Conservation (phyloP, 2,797 vertebrate genomes). For the Lophotriccus pileatus region DNA sequence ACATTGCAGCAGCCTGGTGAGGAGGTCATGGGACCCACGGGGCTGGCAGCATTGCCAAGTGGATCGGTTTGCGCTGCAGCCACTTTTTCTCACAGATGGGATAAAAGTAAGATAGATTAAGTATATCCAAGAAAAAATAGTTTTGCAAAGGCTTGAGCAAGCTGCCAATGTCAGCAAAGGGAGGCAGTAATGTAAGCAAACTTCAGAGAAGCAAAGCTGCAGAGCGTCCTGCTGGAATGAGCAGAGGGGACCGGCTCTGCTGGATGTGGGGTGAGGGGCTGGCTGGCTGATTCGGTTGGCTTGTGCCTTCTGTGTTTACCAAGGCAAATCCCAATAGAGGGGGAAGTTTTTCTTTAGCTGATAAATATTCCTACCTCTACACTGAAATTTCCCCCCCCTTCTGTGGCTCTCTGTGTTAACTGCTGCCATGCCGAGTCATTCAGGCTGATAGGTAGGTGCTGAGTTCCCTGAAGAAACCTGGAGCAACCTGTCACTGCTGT, state of each 20-base stretch:
- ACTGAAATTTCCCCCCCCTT: background rate
- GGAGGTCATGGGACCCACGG: background rate
- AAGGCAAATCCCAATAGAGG: background rate
- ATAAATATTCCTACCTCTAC: background rate
- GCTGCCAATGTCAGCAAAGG: conserved; percentile 60
- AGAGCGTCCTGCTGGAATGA: background rate
- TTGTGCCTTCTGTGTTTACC: conserved; percentile 24
- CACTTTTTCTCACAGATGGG: conserved; percentile 49
- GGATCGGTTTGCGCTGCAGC: background rate
- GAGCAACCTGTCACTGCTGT: background rate
- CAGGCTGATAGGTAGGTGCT: background rate
- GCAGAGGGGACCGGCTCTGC: background rate
- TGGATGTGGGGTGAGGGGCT: background rate
- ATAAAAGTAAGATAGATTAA: conserved; percentile 71
- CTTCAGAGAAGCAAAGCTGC: conserved; percentile 30
- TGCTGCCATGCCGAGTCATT: background rate
- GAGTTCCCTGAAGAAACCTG: background rate
- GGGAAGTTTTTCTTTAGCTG: background rate
- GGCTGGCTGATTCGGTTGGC: accelerated
- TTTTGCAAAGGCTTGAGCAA: conserved; percentile 51
- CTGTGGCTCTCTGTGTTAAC: background rate
- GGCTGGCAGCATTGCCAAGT: background rate
- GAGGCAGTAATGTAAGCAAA: conserved; percentile 43
- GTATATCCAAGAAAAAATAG: conserved; percentile 67
- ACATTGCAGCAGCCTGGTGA: background rate